phyloP scores from a whole-genome alignment of 2,113 vertebrate genomes.

The Onychostoma macrolepis region DNA sequence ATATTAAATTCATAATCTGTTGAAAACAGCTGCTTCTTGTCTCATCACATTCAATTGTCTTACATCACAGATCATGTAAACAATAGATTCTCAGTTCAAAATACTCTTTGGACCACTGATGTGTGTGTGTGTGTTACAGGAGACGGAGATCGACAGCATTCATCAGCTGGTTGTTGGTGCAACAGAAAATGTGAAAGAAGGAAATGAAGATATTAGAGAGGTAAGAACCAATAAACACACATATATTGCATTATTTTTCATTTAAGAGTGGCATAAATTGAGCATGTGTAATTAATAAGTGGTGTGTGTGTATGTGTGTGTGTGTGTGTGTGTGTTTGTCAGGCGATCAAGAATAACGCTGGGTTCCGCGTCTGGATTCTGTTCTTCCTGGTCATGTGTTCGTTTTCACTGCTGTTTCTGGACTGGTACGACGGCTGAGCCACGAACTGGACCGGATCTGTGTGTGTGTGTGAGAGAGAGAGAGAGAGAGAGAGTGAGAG shows the following conservation, averaged over 20 bases:
- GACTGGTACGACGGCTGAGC: constrained; percentile 96
- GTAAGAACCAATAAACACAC: constrained; percentile 65
- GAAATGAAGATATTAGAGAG: constrained; percentile 98
- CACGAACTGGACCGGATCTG: not conserved
- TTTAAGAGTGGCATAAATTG: not conserved
- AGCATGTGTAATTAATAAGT: no score
- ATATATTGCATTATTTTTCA: not conserved
- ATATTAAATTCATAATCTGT: not conserved
- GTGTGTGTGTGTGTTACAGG: constrained; percentile 72
- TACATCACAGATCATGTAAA: no score
- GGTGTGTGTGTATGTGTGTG: not conserved
- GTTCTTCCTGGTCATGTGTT: constrained; percentile 99
- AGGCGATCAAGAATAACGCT: constrained; percentile 99
- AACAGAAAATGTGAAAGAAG: constrained; percentile 97
- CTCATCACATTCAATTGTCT: no score
- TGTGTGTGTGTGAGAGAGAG: not conserved
- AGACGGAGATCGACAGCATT: constrained; percentile 91
- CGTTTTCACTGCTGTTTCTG: constrained; percentile 95
- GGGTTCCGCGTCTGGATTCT: constrained; percentile 98
- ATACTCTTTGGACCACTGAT: not conserved
- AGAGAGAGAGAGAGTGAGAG: not conserved
- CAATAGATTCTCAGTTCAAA: no score
- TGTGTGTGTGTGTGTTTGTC: constrained; percentile 26
- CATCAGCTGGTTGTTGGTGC: constrained; percentile 95
- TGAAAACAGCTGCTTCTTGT: no score